phyloP scores from a whole-genome alignment of 1,140 invertebrate genomes.

The Globodera rostochiensis region DNA sequence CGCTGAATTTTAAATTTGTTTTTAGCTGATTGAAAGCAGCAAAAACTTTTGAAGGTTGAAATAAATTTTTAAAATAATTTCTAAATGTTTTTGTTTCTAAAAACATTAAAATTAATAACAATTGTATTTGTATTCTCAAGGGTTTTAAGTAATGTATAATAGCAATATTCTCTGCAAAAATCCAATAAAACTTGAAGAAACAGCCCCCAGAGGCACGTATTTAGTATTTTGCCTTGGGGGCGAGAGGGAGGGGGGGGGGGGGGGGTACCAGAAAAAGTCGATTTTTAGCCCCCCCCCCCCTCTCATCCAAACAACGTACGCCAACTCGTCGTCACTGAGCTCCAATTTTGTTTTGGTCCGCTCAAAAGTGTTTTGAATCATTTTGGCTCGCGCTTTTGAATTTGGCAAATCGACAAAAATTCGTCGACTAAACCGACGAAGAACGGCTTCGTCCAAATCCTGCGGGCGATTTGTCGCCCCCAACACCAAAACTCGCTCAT shows the following conservation, averaged over 20 bases:
- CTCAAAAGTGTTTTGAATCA: conserved; percentile 77
- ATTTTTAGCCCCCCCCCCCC: no score
- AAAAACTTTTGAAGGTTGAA: no score
- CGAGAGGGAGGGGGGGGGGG: no score
- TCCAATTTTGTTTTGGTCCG: conserved; percentile 72
- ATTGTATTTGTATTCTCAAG: no score
- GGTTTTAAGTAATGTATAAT: neutral
- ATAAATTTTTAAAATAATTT: no score
- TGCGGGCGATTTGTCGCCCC: conserved; percentile 86
- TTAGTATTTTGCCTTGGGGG: no score
- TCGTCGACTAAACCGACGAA: conserved; percentile 80
- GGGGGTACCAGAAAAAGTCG: no score
- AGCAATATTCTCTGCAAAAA: neutral
- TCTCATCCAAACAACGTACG: neutral
- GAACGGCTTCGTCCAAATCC: conserved; percentile 87
- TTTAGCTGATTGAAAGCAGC: no score
- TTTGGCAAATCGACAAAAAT: conserved; percentile 88
- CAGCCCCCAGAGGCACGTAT: no score
- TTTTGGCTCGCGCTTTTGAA: conserved; percentile 75
- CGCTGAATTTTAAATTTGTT: conserved; percentile 29
- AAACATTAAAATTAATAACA: no score
- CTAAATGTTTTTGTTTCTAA: no score
- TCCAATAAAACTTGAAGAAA: conserved; percentile 19
- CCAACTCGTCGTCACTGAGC: conserved; percentile 37
- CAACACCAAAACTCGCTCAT: no score